A percentile compares a stretch with the other conserved stretches of the same genome.
Conservation (phyloP, 2,797 vertebrate genomes). For the Anableps anableps region DNA sequence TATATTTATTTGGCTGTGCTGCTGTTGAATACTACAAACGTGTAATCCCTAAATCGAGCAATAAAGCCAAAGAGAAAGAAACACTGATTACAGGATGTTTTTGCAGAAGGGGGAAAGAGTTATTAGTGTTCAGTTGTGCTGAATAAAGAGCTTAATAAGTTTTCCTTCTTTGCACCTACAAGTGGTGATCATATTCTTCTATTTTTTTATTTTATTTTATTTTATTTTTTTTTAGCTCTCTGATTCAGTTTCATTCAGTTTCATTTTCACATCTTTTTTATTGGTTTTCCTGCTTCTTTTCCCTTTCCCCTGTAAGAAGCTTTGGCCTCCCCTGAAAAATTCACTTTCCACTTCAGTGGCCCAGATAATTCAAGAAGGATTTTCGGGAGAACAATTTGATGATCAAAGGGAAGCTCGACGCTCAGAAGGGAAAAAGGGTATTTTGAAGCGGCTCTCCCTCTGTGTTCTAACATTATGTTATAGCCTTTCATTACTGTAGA, state of each 20-base stretch:
- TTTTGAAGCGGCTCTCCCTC: slow-evolving; percentile 55
- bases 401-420: slow-evolving; percentile 74
- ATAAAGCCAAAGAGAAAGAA: slow-evolving; percentile 15
- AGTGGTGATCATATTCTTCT: slow-evolving; percentile 37
- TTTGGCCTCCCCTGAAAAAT: slow-evolving; percentile 67
- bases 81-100: slow-evolving; percentile 2
- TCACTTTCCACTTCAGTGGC: slow-evolving; percentile 75
- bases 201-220: too few species aligned
- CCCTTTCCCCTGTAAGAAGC: slow-evolving; percentile 58
- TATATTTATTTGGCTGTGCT: not conserved
- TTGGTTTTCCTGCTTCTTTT: slow-evolving; percentile 48
- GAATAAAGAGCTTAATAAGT: slow-evolving; percentile 57
- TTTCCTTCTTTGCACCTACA: slow-evolving; percentile 26
- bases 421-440: slow-evolving; percentile 60
- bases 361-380: slow-evolving; percentile 78
- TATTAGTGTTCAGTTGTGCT: slow-evolving; percentile 35
- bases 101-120: slow-evolving; percentile 20
- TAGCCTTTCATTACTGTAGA: slow-evolving; percentile 46
- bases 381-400: slow-evolving; percentile 81
- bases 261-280: slow-evolving; percentile 68
- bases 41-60: slow-evolving; percentile 9
- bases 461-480: slow-evolving; percentile 61
- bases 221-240: slow-evolving; percentile 13
- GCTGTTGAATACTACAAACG: not conserved
- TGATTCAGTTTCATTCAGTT: slow-evolving; percentile 65